Conservation (phyloP, 2,797 vertebrate genomes). For the Distichodus sexfasciatus region DNA sequence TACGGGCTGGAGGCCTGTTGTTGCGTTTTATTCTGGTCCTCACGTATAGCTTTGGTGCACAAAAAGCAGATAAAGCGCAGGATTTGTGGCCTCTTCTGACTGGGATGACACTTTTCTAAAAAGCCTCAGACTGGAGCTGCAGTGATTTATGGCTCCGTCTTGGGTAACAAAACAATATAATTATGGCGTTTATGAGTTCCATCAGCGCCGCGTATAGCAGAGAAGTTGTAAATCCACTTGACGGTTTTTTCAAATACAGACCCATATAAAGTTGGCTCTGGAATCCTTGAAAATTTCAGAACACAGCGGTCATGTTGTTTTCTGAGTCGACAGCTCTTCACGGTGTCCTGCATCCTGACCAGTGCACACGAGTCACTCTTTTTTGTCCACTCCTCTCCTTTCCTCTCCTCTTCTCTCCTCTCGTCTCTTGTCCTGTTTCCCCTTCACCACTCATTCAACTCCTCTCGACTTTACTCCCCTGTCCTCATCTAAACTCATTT, state of each 20-base stretch:
- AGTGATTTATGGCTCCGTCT: constrained; percentile 28
- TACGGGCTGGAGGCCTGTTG: constrained; percentile 34
- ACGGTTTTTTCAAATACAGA: constrained; percentile 21
- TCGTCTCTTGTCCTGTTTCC: neutral
- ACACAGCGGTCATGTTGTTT: constrained; percentile 15
- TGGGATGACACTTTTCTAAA: constrained; percentile 13
- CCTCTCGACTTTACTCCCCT: no score
- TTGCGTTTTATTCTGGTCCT: constrained; percentile 37
- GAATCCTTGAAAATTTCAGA: constrained; percentile 38
- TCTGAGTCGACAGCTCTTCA: neutral
- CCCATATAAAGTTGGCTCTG: constrained; percentile 24
- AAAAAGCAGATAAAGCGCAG: constrained; percentile 21
- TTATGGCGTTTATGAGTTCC: constrained; percentile 31
- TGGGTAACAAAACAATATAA: constrained; percentile 35
- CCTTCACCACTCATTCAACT: no score
- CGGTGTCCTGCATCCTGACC: no score
- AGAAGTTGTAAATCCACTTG: constrained; percentile 50
- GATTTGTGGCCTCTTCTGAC: constrained; percentile 11
- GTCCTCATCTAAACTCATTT: no score
- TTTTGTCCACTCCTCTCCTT: neutral
- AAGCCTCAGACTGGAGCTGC: constrained; percentile 19
- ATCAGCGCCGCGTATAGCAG: constrained; percentile 33
- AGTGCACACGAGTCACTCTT: no score
- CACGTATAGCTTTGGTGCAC: neutral
- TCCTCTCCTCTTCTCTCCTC: neutral